Percentiles rank a stretch among this genome's conserved stretches.
Evolutionary conservation across 1,140 invertebrate genomes (phyloP).

Genomic region (Sminthurinus signatus): DNA sequence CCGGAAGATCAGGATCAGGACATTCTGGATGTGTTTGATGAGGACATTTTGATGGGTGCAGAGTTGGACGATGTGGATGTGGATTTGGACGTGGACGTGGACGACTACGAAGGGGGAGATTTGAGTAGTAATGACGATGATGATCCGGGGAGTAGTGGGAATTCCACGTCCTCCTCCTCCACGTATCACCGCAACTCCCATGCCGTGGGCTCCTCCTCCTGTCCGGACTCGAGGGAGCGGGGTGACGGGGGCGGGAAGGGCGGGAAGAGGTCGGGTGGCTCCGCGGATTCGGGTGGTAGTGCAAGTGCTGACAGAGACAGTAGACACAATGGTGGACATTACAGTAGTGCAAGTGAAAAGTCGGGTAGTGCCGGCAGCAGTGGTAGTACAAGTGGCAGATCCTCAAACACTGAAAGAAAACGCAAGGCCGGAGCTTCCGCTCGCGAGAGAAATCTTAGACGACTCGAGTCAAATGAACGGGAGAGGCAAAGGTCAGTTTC

Average conservation of each 20-base stretch:
- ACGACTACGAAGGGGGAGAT: slow-evolving; percentile 27
- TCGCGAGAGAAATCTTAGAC: slow-evolving; percentile 68
- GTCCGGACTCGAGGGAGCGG: slow-evolving; percentile 5
- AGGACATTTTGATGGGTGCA: slow-evolving; percentile 37
- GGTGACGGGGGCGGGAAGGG: slow-evolving; percentile 12
- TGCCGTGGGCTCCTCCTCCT: slow-evolving; percentile 7
- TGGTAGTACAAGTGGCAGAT: slow-evolving; percentile 25
- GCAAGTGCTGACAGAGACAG: too few relatives aligned
- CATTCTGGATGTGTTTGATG: slow-evolving; percentile 37
- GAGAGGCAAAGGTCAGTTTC: slow-evolving; percentile 79
- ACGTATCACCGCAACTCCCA: slow-evolving; percentile 23
- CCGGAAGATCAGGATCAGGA: slow-evolving; percentile 25
- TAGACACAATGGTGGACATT: too few relatives aligned
- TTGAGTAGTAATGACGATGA: slow-evolving; percentile 36
- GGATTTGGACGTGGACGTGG: slow-evolving; percentile 29
- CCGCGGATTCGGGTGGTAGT: not conserved
- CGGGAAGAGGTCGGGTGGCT: slow-evolving; percentile 13
- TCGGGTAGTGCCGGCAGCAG: slow-evolving; percentile 43
- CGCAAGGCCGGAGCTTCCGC: slow-evolving; percentile 65
- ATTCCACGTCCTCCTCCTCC: slow-evolving; percentile 37
- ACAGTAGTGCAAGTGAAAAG: slow-evolving; percentile 27
- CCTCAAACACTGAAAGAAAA: slow-evolving; percentile 46
- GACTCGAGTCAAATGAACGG: slow-evolving; percentile 78
- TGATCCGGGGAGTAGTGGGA: slow-evolving; percentile 27
- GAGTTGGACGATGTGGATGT: slow-evolving; percentile 27